Evolutionary conservation across 2,797 vertebrate species (phyloP).

Genomic region (Cryptoprocta ferox): DNA sequence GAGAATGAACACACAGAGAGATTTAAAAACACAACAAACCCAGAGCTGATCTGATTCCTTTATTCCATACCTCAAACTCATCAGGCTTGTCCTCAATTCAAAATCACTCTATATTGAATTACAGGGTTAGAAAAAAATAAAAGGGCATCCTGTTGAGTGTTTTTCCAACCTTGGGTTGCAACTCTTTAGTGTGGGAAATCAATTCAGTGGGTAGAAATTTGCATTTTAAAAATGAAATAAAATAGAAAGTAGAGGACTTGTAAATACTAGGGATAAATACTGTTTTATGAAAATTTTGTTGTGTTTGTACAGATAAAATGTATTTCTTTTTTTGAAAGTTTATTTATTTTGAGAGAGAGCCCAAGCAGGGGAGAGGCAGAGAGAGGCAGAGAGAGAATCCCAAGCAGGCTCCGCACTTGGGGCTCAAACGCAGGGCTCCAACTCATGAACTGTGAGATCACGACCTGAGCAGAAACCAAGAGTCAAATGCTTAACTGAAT

Average conservation of each 20-base stretch:
- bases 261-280: background rate
- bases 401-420: too few species aligned
- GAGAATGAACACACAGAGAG: conserved; percentile 66
- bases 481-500: too few species aligned
- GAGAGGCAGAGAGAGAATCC: too few species aligned
- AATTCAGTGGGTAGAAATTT: background rate
- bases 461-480: too few species aligned
- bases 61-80: conserved; percentile 60
- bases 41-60: conserved; percentile 60
- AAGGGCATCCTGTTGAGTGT: conserved; percentile 24
- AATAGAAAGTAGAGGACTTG: background rate
- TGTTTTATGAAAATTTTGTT: background rate
- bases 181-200: conserved; percentile 1
- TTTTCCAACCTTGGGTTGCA: background rate
- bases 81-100: conserved; percentile 57
- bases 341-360: too few species aligned
- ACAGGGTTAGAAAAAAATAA: conserved; percentile 42
- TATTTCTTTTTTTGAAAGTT: background rate
- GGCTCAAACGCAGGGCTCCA: too few species aligned
- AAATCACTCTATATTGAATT: conserved; percentile 54
- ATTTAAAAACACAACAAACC: conserved; percentile 68
- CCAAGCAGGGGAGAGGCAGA: too few species aligned
- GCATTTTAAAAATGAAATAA: background rate
- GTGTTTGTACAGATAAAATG: background rate
- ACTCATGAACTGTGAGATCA: too few species aligned